These are phyloP conservation scores for Sturmia bella DNA, from an alignment of 2,888 invertebrate genomes.

Conservation along the genomic window DNA sequence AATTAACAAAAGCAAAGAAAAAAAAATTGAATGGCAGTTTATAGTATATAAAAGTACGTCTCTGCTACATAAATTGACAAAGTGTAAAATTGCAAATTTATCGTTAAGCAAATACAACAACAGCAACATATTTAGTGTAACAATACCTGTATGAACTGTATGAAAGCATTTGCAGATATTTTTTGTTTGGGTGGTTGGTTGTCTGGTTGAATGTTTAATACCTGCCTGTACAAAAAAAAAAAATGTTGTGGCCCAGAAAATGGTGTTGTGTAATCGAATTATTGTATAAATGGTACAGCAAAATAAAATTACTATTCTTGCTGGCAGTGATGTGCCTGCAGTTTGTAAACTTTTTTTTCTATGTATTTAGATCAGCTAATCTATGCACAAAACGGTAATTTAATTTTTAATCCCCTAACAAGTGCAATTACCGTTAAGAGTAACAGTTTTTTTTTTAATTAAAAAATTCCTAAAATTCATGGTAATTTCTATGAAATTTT, in stretches of 20 bases:
- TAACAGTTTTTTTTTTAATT: slow-evolving; percentile 44
- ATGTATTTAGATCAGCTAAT: slow-evolving; percentile 52
- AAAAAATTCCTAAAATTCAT: slow-evolving; percentile 43
- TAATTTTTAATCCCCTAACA: slow-evolving; percentile 58
- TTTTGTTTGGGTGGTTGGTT: background rate
- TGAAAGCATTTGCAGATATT: background rate
- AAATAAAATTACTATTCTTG: slow-evolving; percentile 46
- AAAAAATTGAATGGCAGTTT: background rate
- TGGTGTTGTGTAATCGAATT: slow-evolving; percentile 51
- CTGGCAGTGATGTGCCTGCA: slow-evolving; percentile 5
- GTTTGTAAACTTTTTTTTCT: background rate
- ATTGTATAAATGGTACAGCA: slow-evolving; percentile 31
- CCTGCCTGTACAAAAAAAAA: background rate
- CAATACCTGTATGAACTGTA: background rate
- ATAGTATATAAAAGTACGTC: background rate
- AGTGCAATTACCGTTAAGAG: slow-evolving; percentile 49
- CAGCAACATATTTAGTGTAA: background rate
- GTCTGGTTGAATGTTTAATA: slow-evolving; percentile 1
- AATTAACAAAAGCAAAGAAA: slow-evolving; percentile 1
- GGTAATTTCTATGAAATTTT: slow-evolving; percentile 12
- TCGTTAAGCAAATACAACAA: slow-evolving; percentile 36
- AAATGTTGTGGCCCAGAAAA: background rate
- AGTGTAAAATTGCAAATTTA: slow-evolving; percentile 67
- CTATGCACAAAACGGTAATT: slow-evolving; percentile 51
- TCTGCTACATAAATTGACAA: slow-evolving; percentile 46